Conservation (phyloP, 2,113 vertebrate species). For the Oreocharis arfaki region DNA sequence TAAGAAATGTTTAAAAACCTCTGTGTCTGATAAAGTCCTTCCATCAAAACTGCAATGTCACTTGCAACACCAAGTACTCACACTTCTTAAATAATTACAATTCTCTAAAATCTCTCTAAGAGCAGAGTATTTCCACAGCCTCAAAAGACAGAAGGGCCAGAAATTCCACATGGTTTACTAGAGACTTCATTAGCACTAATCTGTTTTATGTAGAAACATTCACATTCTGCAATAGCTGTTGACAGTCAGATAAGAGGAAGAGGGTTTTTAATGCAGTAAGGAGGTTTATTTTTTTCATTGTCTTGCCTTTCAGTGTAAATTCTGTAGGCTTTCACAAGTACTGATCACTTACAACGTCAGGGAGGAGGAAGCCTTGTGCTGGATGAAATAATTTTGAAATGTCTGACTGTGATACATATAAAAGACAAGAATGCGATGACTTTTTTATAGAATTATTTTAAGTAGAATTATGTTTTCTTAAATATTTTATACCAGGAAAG, state of each 20-base stretch:
- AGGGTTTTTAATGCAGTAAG: not conserved
- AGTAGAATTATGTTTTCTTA: constrained; percentile 34
- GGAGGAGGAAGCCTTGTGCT: not conserved
- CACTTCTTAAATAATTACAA: not conserved
- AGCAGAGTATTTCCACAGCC: not conserved
- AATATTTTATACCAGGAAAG: constrained; percentile 37
- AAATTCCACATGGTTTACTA: constrained; percentile 23
- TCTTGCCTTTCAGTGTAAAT: not conserved
- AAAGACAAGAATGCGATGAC: constrained; percentile 14
- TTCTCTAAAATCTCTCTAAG: not conserved
- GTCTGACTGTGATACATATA: not conserved
- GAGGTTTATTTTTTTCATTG: not conserved
- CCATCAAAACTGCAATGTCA: not conserved
- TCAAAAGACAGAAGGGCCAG: not conserved
- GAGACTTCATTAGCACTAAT: not conserved
- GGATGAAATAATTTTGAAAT: constrained; percentile 16
- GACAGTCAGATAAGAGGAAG: not conserved
- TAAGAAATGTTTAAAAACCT: not conserved
- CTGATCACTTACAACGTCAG: not conserved
- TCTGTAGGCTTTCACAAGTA: constrained; percentile 3
- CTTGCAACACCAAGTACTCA: not conserved
- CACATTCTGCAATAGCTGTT: not conserved
- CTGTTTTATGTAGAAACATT: constrained; percentile 2
- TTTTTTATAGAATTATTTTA: constrained; percentile 48
- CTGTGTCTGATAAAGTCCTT: not conserved